Evolutionary conservation across 2,113 vertebrate species (phyloP).

Genomic region (Emydura subglobosa): DNA sequence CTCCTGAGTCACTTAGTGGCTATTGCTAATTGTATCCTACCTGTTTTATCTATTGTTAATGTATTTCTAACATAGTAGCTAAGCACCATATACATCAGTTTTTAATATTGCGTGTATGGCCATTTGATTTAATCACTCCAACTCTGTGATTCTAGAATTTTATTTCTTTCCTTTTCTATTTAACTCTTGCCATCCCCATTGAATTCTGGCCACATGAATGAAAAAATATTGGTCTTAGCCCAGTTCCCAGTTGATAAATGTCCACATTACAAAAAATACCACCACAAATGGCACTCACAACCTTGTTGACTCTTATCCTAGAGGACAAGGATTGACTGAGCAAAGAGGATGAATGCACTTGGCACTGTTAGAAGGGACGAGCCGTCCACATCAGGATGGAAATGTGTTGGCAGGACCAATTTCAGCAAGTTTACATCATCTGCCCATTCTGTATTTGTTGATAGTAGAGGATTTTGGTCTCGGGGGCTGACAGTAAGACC

Average conservation of each 20-base stretch:
- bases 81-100: rapidly evolving
- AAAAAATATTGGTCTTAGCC: not conserved
- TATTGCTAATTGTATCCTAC: not conserved
- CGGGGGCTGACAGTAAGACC: too few relatives aligned
- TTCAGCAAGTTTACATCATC: not conserved
- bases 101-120: not conserved
- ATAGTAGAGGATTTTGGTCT: too few relatives aligned
- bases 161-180: not conserved
- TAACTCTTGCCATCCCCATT: not conserved
- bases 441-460: not conserved
- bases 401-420: not conserved
- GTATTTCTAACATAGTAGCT: not conserved
- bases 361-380: too few relatives aligned
- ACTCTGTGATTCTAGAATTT: not conserved
- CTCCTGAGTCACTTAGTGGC: not conserved
- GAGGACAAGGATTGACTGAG: not conserved
- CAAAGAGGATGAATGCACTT: not conserved
- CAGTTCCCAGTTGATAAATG: not conserved
- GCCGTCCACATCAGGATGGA: not conserved
- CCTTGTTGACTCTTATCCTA: not conserved
- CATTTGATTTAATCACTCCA: not conserved
- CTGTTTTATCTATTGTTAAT: not conserved
- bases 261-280: not conserved
- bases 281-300: rapidly evolving
- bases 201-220: not conserved